Percentiles rank a stretch among this genome's conserved stretches.
Conservation (phyloP, 2,113 vertebrate genomes). For the Prietella phreatophila region DNA sequence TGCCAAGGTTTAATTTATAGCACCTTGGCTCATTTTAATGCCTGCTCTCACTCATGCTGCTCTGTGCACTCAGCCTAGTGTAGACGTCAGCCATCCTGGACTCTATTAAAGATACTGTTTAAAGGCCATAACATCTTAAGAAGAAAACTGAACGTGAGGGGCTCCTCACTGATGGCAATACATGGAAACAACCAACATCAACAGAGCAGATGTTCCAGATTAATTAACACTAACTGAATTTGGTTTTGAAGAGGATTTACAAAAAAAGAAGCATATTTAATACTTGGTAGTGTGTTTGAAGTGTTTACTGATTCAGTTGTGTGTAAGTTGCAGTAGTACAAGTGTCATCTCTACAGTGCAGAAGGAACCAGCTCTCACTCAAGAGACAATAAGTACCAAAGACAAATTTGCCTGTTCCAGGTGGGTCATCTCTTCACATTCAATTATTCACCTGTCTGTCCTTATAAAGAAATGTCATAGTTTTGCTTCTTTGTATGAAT, state of each 20-base stretch:
- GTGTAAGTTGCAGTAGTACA: constrained; percentile 13
- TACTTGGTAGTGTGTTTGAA: background rate
- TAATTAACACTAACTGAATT: background rate
- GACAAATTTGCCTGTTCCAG: constrained; percentile 53
- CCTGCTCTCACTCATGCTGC: background rate
- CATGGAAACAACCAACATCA: background rate
- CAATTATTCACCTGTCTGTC: background rate
- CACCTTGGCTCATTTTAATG: background rate
- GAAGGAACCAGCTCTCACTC: background rate
- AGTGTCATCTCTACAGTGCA: background rate
- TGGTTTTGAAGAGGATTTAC: background rate
- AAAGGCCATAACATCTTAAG: background rate
- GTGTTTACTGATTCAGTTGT: background rate
- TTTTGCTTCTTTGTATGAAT: background rate
- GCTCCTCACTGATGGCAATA: background rate
- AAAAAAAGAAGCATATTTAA: background rate
- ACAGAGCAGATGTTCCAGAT: background rate
- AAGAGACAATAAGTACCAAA: constrained; percentile 21
- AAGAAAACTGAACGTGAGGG: background rate
- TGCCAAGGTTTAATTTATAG: background rate
- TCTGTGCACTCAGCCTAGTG: background rate
- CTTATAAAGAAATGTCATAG: background rate
- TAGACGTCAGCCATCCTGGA: background rate
- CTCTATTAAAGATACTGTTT: background rate
- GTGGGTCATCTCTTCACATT: constrained; percentile 47